Conservation (phyloP, 2,797 vertebrate species). For the Danio tinwini region DNA sequence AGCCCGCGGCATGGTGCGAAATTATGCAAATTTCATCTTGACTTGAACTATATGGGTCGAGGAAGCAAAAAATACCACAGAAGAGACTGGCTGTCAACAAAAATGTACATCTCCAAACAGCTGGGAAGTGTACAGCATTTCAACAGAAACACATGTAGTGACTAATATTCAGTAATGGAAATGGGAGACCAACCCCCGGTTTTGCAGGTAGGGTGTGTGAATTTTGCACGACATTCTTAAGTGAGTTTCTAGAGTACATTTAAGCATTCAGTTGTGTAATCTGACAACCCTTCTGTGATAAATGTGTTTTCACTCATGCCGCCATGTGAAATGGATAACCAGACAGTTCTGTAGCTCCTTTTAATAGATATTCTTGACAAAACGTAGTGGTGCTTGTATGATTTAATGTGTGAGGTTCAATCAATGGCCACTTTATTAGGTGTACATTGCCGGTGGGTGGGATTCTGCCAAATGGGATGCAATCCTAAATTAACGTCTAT, state of each 20-base stretch:
- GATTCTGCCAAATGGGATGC: too few relatives aligned
- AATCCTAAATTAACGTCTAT: too few relatives aligned
- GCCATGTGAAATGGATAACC: background rate
- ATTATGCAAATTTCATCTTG: constrained; percentile 44
- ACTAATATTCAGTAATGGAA: background rate
- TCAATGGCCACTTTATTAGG: background rate
- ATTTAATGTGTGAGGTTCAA: background rate
- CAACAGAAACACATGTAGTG: background rate
- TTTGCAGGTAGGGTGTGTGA: background rate
- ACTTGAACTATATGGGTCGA: background rate
- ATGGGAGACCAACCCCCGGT: background rate
- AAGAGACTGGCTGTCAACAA: background rate
- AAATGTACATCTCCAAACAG: background rate
- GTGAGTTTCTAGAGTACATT: background rate
- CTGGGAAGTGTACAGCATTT: background rate
- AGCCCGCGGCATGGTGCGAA: constrained; percentile 33
- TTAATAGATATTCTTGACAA: background rate
- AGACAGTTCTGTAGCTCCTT: background rate
- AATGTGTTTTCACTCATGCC: background rate
- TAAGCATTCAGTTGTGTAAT: background rate
- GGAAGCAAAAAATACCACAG: background rate
- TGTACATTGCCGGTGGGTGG: too few relatives aligned
- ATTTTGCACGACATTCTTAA: background rate
- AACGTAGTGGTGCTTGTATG: background rate
- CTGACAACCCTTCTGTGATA: background rate